Percentiles rank a stretch among this genome's conserved stretches.
Evolutionary conservation across 1,140 invertebrate species (phyloP).

Genomic region (Formica exsecta): DNA sequence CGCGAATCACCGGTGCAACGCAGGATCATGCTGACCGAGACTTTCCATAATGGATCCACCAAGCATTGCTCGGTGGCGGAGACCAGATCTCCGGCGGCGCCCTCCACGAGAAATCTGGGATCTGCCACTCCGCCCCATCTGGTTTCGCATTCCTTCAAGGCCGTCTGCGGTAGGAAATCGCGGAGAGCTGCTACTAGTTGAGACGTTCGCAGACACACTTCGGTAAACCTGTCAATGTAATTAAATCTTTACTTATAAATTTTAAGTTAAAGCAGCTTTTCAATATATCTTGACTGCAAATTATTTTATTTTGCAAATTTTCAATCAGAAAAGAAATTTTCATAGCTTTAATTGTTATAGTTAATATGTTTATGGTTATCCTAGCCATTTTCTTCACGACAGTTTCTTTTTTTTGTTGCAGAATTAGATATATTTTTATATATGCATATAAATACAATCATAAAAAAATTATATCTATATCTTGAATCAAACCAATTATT

Average conservation of each 20-base stretch:
- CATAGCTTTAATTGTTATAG: not conserved
- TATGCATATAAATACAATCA: too few relatives aligned
- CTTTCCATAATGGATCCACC: constrained; percentile 93
- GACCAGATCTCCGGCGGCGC: constrained; percentile 92
- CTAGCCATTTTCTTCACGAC: too few relatives aligned
- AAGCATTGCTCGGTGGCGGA: constrained; percentile 93
- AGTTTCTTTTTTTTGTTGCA: not conserved
- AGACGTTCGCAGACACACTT: constrained; percentile 92
- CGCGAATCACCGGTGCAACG: constrained; percentile 88
- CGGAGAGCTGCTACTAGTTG: constrained; percentile 93
- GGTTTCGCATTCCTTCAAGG: constrained; percentile 91
- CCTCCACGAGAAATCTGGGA: constrained; percentile 92
- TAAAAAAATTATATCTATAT: too few relatives aligned
- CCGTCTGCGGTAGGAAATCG: constrained; percentile 91
- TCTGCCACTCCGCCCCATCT: constrained; percentile 93
- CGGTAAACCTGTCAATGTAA: constrained; percentile 88
- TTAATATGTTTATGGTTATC: too few relatives aligned
- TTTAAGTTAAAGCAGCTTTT: not conserved
- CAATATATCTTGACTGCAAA: not conserved
- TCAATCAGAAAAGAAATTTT: not conserved
- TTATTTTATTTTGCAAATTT: not conserved
- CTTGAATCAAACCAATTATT: too few relatives aligned
- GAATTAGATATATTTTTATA: too few relatives aligned
- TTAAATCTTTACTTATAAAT: not conserved
- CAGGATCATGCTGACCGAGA: constrained; percentile 91